Conservation (phyloP, 2,888 invertebrate genomes). For the Tenthredo mesomela region DNA sequence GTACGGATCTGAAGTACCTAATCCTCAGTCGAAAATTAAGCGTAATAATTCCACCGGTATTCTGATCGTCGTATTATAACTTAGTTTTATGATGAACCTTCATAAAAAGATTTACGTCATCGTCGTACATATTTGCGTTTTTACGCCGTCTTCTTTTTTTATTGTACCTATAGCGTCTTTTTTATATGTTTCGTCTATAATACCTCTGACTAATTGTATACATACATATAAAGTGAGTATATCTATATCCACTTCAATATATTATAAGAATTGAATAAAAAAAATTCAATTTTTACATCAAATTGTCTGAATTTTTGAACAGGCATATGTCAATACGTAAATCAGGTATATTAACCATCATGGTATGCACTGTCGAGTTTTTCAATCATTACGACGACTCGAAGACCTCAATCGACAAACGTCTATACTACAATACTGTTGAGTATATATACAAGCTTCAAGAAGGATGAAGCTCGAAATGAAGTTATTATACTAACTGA, state of each 20-base stretch:
- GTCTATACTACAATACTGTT: neutral
- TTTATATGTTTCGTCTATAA: slow-evolving; percentile 5
- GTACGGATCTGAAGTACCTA: neutral
- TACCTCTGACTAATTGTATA: slow-evolving; percentile 1
- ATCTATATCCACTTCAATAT: no score
- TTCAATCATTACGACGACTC: neutral
- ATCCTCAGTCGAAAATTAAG: neutral
- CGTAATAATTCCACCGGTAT: neutral
- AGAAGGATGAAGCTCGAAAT: slow-evolving; percentile 6
- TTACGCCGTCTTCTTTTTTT: neutral
- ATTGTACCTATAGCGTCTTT: neutral
- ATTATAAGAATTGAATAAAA: neutral
- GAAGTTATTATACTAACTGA: slow-evolving; percentile 32
- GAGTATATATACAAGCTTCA: neutral
- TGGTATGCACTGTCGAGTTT: neutral
- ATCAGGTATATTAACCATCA: neutral
- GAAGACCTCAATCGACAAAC: neutral
- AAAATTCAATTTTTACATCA: neutral
- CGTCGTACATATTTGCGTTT: slow-evolving; percentile 6
- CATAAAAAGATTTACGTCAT: slow-evolving; percentile 12
- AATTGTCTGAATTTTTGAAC: neutral
- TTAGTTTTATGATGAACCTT: neutral
- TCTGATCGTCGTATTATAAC: neutral
- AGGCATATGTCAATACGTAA: neutral
- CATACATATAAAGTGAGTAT: neutral